Evolutionary conservation across 2,113 vertebrate genomes (phyloP), one percentile per base, ranked within the genome.

Genomic region (Pachycephala philippinensis): DNA sequence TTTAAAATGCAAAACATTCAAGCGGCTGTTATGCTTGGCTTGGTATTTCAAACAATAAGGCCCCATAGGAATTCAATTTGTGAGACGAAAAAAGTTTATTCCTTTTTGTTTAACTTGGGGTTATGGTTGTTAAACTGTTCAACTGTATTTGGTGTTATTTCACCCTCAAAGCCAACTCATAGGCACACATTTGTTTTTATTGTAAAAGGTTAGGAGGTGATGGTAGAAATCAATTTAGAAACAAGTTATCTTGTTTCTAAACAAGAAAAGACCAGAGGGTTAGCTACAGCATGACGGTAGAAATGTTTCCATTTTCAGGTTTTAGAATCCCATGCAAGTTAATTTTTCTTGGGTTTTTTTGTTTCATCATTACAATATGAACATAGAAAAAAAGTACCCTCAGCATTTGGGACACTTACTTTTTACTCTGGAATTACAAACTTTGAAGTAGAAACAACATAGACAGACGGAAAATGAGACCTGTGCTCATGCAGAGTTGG

Each of bases 191-290:
- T 28, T 69, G 14, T 26, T 53, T 77, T 65, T 31, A 31, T 13
- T 77, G 37, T 7, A 68, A 75, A 89, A 82, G 11, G 11, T 50
- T n/a, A 45, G 11, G 9, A 2, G 4, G 16, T 23, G 6, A 87
- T 7, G 10, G 31, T 3, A 26, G 59, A 85, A 74, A 68, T n/a
- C 9, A 4, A 13, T 45, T 49, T 42, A 70, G 53, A 87, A 75
- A 28, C 0, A 3, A 66, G 15, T 37, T 50, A 31, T 6, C 10
- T 18, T n/a, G n/a, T n/a, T n/a, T n/a, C n/a, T n/a, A n/a, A n/a
- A 31, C 17, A 12, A 76, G 37, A 76, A 91, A 75, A 78, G 13
- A 44, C 28, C 26, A 49, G 15, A 68, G 26, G 9, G 54, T 50
- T 75, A 71, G 15, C 47, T 39, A 37, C 11, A 71, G 15, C 20